Base-by-base conservation (phyloP, 2,797 vertebrate genomes). In the Microctenopoma stevenorrisi region DNA sequence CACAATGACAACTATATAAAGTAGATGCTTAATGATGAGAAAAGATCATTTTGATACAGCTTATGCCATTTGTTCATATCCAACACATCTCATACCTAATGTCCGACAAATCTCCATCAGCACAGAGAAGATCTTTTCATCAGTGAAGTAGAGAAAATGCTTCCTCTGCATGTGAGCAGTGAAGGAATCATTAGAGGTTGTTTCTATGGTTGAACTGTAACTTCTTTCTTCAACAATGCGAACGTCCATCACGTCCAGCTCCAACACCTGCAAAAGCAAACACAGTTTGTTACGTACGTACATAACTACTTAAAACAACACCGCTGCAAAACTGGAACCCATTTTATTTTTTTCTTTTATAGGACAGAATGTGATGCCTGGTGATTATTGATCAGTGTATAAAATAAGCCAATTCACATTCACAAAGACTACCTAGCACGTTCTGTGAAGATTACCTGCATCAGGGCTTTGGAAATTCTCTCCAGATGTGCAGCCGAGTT, bases 121-220 rank as follows among this genome's bases (percentile, higher is more conserved):
- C 26, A 94, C 91, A n/a, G 79, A 89, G 72, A 95, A 94, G 56
- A 98, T 83, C 47, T 81, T 94, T 50, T 96, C 94, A 0, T 97
- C 96, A 0, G 94, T 92, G 87, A 99, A 99, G 91, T 94, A 97
- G 38, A 95, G 94, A 70, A 99, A 99, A 44, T 94, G 91, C 61
- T 97, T 96, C 86, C 81, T 95, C 78, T 95, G 95, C 1, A 46
- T 5, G 0, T 73, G 82, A 74, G 67, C 68, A 0, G 60, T 9
- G 4, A 18, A 46, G 2, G 58, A 44, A 18, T 80, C 10, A 13
- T 16, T 28, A n/a, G 71, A 42, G 4, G 44, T 78, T 1, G 81
- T 80, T 74, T 90, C 90, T 0, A 89, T 53, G 38, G 61, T 14
- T 2, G 73, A 9, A 44, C 1, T n/a, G 58, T 81, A 70, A 38